Conservation (phyloP, 2,888 invertebrate genomes). For the Brenthis ino region DNA sequence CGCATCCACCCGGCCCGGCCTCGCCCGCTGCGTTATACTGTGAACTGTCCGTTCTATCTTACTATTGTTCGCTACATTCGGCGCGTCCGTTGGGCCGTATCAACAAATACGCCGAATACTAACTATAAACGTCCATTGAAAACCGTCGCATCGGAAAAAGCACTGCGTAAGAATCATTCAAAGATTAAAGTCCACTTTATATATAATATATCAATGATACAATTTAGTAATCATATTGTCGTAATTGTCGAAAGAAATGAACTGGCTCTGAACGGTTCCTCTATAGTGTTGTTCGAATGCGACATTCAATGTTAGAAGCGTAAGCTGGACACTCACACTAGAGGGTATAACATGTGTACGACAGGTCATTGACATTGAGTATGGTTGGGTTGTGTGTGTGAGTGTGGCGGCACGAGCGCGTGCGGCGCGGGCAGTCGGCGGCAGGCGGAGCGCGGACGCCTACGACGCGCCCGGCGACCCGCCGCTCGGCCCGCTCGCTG, state of each 20-base stretch:
- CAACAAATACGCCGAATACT: conserved; percentile 5
- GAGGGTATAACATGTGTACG: no score
- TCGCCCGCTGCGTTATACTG: conserved; percentile 6
- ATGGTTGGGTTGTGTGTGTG: background rate
- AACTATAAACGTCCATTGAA: background rate
- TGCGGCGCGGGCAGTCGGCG: conserved; percentile 13
- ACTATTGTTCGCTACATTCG: conserved; percentile 1
- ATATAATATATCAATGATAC: conserved; percentile 11
- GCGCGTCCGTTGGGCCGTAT: background rate
- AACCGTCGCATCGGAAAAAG: background rate
- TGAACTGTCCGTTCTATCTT: background rate
- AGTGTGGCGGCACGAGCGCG: background rate
- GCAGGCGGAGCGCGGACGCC: conserved; percentile 43
- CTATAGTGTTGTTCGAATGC: no score
- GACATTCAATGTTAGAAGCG: no score
- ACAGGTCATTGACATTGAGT: no score
- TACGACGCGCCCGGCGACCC: conserved; percentile 62
- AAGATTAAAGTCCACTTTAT: conserved; percentile 3
- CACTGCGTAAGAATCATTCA: background rate
- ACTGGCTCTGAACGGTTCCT: no score
- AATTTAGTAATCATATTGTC: conserved; percentile 3
- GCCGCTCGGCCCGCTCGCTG: conserved; percentile 56
- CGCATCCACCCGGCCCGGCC: conserved; percentile 4
- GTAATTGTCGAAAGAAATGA: no score
- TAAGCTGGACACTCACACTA: no score